These are phyloP conservation scores for Euglossa dilemma DNA, from an alignment of 1,140 invertebrate species.

Conservation along the genomic window DNA sequence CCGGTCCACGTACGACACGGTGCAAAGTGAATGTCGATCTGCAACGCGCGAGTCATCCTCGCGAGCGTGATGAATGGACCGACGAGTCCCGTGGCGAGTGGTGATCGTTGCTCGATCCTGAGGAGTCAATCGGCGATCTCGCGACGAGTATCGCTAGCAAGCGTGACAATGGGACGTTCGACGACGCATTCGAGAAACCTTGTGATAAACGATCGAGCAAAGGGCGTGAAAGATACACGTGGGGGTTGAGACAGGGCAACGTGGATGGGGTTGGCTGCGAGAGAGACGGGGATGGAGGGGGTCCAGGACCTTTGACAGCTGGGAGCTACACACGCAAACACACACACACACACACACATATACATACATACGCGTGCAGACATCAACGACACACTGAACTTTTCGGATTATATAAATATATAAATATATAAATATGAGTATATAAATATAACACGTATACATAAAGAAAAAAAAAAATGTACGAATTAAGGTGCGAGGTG, in stretches of 20 bases:
- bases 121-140: background rate
- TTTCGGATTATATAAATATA: constrained; percentile 75
- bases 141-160: background rate
- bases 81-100: background rate
- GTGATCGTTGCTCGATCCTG: background rate
- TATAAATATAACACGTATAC: constrained; percentile 53
- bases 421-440: constrained; percentile 56
- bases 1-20: background rate
- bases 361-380: background rate
- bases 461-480: constrained; percentile 61
- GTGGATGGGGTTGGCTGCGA: constrained; percentile 1
- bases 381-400: constrained; percentile 56
- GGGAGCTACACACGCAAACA: background rate
- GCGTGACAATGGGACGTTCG: background rate
- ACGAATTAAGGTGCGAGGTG: constrained; percentile 68
- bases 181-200: constrained; percentile 36
- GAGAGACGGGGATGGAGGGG: background rate
- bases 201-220: constrained; percentile 63
- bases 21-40: background rate
- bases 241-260: constrained; percentile 19
- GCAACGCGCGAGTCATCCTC: background rate
- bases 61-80: background rate
- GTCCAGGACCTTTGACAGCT: constrained; percentile 31
- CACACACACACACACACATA: background rate
- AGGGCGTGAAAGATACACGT: constrained; percentile 20